Conservation (phyloP, 2,888 invertebrate species). For the Ecliptopera silaceata region DNA sequence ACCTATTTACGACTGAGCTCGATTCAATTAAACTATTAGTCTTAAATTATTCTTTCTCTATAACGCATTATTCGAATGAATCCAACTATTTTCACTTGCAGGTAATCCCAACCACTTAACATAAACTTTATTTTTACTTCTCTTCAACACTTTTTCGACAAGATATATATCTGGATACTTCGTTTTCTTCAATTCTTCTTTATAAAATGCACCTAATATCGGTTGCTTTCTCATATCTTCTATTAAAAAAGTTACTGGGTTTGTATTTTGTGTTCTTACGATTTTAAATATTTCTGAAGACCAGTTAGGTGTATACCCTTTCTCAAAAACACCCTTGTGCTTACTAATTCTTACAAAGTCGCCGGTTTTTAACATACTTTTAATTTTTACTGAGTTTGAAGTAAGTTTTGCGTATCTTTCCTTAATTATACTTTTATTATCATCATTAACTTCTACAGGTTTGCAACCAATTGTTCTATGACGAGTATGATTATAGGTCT, state of each 20-base stretch:
- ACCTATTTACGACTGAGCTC: neutral
- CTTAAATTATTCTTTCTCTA: neutral
- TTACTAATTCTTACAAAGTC: conserved; percentile 12
- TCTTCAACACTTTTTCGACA: neutral
- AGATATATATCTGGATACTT: conserved; percentile 43
- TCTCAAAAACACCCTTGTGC: conserved; percentile 8
- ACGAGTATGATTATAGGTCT: neutral
- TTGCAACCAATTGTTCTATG: neutral
- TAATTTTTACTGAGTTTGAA: neutral
- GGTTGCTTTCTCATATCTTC: conserved; percentile 40
- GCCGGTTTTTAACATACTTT: neutral
- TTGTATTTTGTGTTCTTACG: conserved; percentile 34
- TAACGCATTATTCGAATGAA: neutral
- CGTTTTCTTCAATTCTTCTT: conserved; percentile 46
- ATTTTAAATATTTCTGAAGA: conserved; percentile 47
- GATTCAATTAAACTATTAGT: neutral
- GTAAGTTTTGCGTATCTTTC: neutral
- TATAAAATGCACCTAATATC: conserved; percentile 50
- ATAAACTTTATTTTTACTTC: conserved; percentile 2
- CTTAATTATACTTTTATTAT: neutral
- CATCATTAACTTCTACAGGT: neutral
- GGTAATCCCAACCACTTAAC: conserved; percentile 15
- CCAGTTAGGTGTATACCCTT: conserved; percentile 48
- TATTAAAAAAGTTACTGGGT: conserved; percentile 41
- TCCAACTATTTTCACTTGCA: conserved; percentile 9